Evolutionary conservation across 2,113 vertebrate genomes (phyloP), one percentile per base, ranked within the genome.

Genomic region (Stercorarius parasiticus): DNA sequence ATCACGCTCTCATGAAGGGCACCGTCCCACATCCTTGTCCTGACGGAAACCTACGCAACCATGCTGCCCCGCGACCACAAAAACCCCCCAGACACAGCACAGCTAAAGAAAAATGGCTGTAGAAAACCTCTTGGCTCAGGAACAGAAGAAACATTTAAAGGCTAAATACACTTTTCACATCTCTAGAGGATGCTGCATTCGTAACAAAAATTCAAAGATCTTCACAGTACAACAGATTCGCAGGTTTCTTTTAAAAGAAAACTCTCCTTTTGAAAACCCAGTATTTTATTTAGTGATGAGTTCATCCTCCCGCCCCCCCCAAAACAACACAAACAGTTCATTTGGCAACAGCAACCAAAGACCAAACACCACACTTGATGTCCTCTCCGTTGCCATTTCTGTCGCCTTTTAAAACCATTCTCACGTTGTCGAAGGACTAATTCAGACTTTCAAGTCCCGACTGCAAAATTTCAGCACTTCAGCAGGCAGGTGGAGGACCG

Each of bases 11-110:
- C 2, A 4, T 1, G 1, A 66, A 77, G 16, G 40, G 52, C n/a
- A 29, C 23, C 8, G 3, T 49, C 62, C 72, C 50, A 29, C 20
- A 5, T 1, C 10, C 42, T 27, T 30, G 10, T 55, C 65, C 83
- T 89, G 69, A 67, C 38, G n/a, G 77, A 94, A 96, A 82, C 47
- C 15, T 17, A 55, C 52, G 65, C 26, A 52, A 19, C 22, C 40
- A 26, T 0, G 2, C 76, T 73, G 45, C 21, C 55, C 40, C 0
- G 1, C 15, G 36, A 52, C 25, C 36, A 13, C 1, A 67, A 56
- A 81, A 89, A 4, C 61, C 36, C 34, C 34, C 70, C 30, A 58
- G 69, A 70, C 40, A 61, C 58, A 49, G 29, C 47, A 77, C 21
- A 62, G 45, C 23, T 66, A 23, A 67, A 6, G 36, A 67, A 71